Evolutionary conservation across 2,888 invertebrate genomes (phyloP).

Genomic region (Euproctis similis): DNA sequence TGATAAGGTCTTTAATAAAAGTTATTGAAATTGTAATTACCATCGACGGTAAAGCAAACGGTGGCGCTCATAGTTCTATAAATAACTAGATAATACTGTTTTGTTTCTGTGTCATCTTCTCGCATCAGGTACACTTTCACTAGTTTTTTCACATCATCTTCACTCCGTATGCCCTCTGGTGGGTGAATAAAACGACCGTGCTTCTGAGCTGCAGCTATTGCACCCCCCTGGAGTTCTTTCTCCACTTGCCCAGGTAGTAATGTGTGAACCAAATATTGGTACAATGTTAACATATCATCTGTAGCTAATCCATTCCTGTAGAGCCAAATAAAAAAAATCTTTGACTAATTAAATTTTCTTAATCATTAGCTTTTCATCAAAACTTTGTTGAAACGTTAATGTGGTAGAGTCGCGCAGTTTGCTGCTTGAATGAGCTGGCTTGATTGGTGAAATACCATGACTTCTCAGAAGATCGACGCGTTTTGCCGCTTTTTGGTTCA

Average conservation of each 20-base stretch:
- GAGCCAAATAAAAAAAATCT: too few relatives aligned
- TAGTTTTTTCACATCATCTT: conserved; percentile 76
- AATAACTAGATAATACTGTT: conserved; percentile 84
- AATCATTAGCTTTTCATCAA: too few relatives aligned
- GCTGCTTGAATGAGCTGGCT: too few relatives aligned
- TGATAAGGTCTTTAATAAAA: too few relatives aligned
- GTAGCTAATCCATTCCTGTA: conserved; percentile 90
- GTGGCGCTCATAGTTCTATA: conserved; percentile 92
- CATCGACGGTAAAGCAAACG: conserved; percentile 88
- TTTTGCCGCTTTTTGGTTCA: too few relatives aligned
- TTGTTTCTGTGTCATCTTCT: conserved; percentile 68
- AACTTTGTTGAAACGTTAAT: too few relatives aligned
- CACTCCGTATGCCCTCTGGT: conserved; percentile 51
- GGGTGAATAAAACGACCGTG: conserved; percentile 68
- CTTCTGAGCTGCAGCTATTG: conserved; percentile 67
- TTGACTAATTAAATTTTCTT: too few relatives aligned
- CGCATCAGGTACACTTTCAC: conserved; percentile 82
- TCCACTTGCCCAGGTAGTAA: conserved; percentile 86
- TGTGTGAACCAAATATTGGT: conserved; percentile 88
- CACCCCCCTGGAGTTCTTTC: conserved; percentile 82
- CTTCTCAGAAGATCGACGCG: too few relatives aligned
- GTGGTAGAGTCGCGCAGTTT: too few relatives aligned
- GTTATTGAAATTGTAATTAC: conserved; percentile 63
- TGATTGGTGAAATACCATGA: too few relatives aligned
- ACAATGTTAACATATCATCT: conserved; percentile 90